Evolutionary conservation across 2,888 invertebrate genomes (phyloP).

Genomic region (Isotomurus palustris): DNA sequence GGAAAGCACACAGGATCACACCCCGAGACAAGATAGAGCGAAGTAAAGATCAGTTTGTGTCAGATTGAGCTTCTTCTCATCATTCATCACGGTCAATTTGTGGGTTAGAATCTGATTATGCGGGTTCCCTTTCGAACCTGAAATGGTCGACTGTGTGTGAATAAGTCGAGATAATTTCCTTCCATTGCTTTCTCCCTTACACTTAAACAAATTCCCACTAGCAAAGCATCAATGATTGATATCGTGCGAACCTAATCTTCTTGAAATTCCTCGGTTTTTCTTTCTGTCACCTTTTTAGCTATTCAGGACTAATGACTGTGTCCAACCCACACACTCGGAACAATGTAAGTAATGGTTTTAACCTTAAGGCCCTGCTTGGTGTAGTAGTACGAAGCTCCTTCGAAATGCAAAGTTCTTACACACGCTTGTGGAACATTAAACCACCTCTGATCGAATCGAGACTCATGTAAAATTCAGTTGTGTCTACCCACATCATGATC

Average conservation of each 20-base stretch:
- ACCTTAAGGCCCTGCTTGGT: too few species aligned
- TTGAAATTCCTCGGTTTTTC: slow-evolving; percentile 19
- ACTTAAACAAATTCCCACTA: slow-evolving; percentile 42
- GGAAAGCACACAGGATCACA: too few species aligned
- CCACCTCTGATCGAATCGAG: not conserved
- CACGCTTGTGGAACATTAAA: too few species aligned
- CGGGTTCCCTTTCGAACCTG: slow-evolving; percentile 22
- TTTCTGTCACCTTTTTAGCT: slow-evolving; percentile 26
- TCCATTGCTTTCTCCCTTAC: slow-evolving; percentile 8
- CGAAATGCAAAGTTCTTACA: too few species aligned
- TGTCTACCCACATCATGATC: not conserved
- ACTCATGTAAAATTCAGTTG: not conserved
- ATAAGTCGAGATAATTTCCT: slow-evolving; percentile 13
- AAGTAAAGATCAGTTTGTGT: slow-evolving; percentile 39
- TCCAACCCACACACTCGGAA: too few species aligned
- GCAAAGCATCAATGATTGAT: slow-evolving; percentile 44
- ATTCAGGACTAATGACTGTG: slow-evolving; percentile 6
- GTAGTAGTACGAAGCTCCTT: too few species aligned
- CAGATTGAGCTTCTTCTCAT: slow-evolving; percentile 43
- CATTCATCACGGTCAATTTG: slow-evolving; percentile 46
- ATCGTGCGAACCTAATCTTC: slow-evolving; percentile 38
- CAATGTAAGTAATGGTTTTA: too few species aligned
- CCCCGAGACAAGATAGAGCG: slow-evolving; percentile 10
- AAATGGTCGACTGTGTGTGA: too few species aligned
- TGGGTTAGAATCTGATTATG: slow-evolving; percentile 41